phyloP scores from a whole-genome alignment of 2,888 invertebrate genomes.

The Auanema sp. region DNA sequence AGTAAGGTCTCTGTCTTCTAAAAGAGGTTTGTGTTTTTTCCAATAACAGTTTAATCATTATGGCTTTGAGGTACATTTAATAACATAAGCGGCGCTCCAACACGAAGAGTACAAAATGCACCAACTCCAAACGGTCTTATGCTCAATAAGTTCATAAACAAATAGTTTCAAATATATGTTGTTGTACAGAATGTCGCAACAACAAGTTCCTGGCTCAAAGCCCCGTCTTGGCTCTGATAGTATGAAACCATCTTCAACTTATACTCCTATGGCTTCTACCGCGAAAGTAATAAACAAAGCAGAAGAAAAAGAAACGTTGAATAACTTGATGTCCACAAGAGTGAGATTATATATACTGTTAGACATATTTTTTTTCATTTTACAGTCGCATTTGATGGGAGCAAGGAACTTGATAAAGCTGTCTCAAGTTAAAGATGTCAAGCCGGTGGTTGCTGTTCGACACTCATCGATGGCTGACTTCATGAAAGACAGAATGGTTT shows the following conservation, averaged over 20 bases:
- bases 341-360: constrained; percentile 5
- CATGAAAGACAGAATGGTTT: constrained; percentile 21
- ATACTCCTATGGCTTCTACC: no score
- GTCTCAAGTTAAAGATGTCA: constrained; percentile 20
- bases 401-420: constrained; percentile 13
- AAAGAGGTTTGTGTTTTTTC: constrained; percentile 24
- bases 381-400: constrained; percentile 11
- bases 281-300: constrained; percentile 28
- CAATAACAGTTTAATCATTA: neutral
- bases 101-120: neutral
- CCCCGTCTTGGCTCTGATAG: neutral
- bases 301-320: constrained; percentile 30
- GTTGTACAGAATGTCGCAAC: no score
- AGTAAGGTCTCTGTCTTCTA: constrained; percentile 36
- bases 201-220: no score
- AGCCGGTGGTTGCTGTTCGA: constrained; percentile 5
- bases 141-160: neutral
- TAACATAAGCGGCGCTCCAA: neutral
- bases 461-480: constrained; percentile 32
- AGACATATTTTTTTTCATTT: neutral
- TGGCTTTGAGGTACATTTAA: neutral
- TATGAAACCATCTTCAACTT: neutral
- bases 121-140: constrained; percentile 2
- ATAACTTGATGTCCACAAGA: constrained; percentile 25
- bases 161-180: no score